Conservation (phyloP, 2,888 invertebrate species). For the Cosmorhoe ocellata region DNA sequence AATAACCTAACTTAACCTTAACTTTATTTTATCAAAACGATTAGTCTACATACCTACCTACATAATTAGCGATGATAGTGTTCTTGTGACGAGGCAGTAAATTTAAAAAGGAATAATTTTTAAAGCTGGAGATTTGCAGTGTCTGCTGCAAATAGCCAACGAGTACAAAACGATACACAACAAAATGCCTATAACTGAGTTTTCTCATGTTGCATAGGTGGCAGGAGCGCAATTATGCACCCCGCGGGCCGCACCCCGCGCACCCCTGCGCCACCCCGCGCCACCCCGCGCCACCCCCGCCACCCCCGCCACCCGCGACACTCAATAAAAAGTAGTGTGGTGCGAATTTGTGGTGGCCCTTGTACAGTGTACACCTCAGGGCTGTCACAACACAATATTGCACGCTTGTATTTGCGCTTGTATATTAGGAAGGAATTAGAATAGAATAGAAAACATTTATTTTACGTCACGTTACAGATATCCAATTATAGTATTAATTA, state of each 20-base stretch:
- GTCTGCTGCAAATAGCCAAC: constrained; percentile 13
- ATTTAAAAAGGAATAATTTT: neutral
- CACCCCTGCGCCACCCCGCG: constrained; percentile 42
- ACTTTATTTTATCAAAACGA: too few relatives aligned
- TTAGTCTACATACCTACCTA: too few relatives aligned
- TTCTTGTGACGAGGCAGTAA: too few relatives aligned
- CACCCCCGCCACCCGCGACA: constrained; percentile 37
- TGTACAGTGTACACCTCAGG: constrained; percentile 7
- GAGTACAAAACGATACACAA: constrained; percentile 12
- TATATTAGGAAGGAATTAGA: too few relatives aligned
- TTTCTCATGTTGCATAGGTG: constrained; percentile 48
- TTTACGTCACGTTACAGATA: too few relatives aligned
- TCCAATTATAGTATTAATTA: too few relatives aligned
- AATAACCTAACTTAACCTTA: too few relatives aligned
- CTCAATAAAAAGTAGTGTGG: constrained; percentile 62
- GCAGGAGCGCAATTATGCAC: constrained; percentile 57
- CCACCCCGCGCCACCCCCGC: constrained; percentile 40
- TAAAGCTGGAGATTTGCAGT: neutral
- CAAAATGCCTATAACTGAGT: constrained; percentile 60
- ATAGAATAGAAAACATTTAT: too few relatives aligned
- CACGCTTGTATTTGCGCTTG: constrained; percentile 3
- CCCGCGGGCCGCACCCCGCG: constrained; percentile 37
- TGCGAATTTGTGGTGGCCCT: constrained; percentile 54
- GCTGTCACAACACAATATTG: constrained; percentile 16
- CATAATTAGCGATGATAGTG: too few relatives aligned